A percentile compares a stretch with the other conserved stretches of the same genome.
Conservation (phyloP, 2,888 invertebrate genomes). For the Mayetiola destructor region DNA sequence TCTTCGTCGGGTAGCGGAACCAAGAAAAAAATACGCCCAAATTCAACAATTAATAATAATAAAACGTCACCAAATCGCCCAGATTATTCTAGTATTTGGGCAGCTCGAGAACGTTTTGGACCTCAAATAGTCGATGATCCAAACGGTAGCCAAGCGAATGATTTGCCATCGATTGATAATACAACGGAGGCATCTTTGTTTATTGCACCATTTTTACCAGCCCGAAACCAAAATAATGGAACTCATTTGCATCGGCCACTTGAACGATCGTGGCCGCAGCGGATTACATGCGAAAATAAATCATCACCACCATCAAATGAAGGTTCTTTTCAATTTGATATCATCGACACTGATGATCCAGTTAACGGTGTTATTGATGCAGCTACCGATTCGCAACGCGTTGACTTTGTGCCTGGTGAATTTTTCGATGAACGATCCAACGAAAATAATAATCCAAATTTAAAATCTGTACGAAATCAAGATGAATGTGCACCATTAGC, state of each 20-base stretch:
- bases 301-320: constrained; percentile 47
- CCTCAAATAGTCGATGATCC: constrained; percentile 28
- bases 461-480: constrained; percentile 28
- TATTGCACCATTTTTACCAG: constrained; percentile 54
- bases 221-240: constrained; percentile 32
- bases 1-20: constrained; percentile 37
- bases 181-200: neutral
- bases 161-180: too few species aligned
- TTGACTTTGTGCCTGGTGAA: constrained; percentile 39
- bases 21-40: constrained; percentile 48
- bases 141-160: neutral
- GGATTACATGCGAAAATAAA: constrained; percentile 50
- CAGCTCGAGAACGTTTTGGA: constrained; percentile 32
- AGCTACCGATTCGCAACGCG: constrained; percentile 9
- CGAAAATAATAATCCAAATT: constrained; percentile 31
- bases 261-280: constrained; percentile 58
- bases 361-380: neutral
- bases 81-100: constrained; percentile 30
- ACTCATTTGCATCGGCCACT: constrained; percentile 50
- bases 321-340: constrained; percentile 70
- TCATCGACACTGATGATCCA: constrained; percentile 56
- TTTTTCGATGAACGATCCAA: constrained; percentile 34
- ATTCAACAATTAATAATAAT: constrained; percentile 40
- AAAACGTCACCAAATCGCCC: constrained; percentile 25
- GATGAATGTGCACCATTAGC: constrained; percentile 39